phyloP scores from a whole-genome alignment of 2,888 invertebrate species.

The Orthosia cruda region DNA sequence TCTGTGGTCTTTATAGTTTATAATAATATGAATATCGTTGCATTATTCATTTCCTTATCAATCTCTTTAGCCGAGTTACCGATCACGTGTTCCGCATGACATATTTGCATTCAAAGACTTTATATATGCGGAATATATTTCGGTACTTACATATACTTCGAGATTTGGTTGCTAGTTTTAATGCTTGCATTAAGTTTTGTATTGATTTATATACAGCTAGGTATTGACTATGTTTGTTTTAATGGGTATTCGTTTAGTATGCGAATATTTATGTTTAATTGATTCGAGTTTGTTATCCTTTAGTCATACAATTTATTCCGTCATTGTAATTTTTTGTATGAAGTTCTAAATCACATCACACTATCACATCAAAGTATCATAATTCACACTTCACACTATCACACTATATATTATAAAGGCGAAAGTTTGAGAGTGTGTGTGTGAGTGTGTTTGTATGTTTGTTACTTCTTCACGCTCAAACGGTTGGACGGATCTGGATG shows the following conservation, averaged over 20 bases:
- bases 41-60: conserved; percentile 60
- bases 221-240: background rate
- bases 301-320: too few species aligned
- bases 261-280: background rate
- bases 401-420: too few species aligned
- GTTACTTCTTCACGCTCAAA: too few species aligned
- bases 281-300: too few species aligned
- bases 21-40: conserved; percentile 9
- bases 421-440: too few species aligned
- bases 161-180: conserved; percentile 6
- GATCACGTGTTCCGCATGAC: conserved; percentile 46
- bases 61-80: conserved; percentile 51
- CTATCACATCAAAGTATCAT: too few species aligned
- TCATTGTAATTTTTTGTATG: too few species aligned
- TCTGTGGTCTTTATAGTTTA: background rate
- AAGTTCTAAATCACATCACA: too few species aligned
- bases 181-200: background rate
- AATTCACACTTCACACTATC: too few species aligned
- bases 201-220: background rate
- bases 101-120: conserved; percentile 50
- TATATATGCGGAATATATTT: conserved; percentile 32
- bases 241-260: background rate
- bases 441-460: too few species aligned
- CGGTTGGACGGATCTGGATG: too few species aligned
- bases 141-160: conserved; percentile 23